Evolutionary conservation across 2,797 vertebrate species (phyloP).

Genomic region (Myoxocephalus aenaeus): DNA sequence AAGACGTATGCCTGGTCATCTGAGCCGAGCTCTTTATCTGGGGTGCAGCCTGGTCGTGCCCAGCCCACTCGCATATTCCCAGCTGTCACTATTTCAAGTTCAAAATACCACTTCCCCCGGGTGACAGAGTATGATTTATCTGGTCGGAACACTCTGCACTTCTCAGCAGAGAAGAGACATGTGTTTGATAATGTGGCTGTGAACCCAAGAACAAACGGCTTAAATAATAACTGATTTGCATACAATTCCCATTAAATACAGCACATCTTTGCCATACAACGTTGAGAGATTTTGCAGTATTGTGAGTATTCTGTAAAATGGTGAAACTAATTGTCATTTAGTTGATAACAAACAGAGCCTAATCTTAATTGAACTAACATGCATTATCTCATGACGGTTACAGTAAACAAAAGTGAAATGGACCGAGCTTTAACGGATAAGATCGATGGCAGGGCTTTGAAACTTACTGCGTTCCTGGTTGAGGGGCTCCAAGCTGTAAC

Average conservation of each 20-base stretch:
- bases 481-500: conserved; percentile 91
- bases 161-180: conserved; percentile 78
- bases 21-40: conserved; percentile 91
- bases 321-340: conserved; percentile 1
- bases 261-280: neutral
- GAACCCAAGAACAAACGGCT: conserved; percentile 44
- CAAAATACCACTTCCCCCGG: conserved; percentile 95
- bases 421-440: conserved; percentile 5
- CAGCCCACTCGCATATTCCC: conserved; percentile 95
- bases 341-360: neutral
- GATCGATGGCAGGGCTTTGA: conserved; percentile 16
- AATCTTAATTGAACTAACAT: neutral
- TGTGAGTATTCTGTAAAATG: conserved; percentile 17
- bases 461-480: conserved; percentile 89
- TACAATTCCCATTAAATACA: neutral
- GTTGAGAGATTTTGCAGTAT: neutral
- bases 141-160: conserved; percentile 90
- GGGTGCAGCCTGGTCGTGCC: conserved; percentile 87
- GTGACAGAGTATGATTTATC: conserved; percentile 92
- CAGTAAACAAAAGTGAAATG: conserved; percentile 6
- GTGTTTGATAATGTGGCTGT: conserved; percentile 66
- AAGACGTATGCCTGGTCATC: conserved; percentile 93
- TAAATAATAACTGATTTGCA: conserved; percentile 34
- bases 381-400: neutral
- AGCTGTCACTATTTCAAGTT: conserved; percentile 90